A percentile compares a stretch with the other conserved stretches of the same genome.
Evolutionary conservation across 2,113 vertebrate genomes (phyloP).

Genomic region (Tinamus guttatus): DNA sequence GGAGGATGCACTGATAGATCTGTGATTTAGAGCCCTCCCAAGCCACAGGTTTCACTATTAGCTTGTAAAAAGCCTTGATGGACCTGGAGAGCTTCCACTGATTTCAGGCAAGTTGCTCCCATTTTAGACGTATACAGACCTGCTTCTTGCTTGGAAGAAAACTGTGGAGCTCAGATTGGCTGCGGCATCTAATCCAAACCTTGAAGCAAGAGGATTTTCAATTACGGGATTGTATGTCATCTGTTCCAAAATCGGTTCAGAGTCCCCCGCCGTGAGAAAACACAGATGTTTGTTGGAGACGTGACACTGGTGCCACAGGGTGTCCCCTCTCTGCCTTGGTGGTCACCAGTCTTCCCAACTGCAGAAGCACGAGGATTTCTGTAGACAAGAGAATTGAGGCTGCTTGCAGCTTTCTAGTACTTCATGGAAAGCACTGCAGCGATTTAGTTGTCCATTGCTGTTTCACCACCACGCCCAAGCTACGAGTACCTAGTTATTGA

Average conservation of each 20-base stretch:
- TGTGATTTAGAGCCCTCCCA: neutral
- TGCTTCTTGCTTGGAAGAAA: neutral
- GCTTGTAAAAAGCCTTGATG: neutral
- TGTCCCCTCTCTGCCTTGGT: neutral
- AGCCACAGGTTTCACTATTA: neutral
- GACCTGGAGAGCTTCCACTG: neutral
- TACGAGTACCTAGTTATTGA: conserved; percentile 20
- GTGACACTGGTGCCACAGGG: neutral
- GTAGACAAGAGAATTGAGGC: neutral
- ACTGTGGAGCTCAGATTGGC: neutral
- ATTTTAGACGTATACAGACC: neutral
- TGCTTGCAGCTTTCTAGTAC: neutral
- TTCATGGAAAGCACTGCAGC: neutral
- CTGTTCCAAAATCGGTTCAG: neutral
- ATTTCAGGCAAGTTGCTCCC: neutral
- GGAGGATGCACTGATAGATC: neutral
- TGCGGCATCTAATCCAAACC: neutral
- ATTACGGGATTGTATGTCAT: accelerated
- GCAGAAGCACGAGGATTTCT: neutral
- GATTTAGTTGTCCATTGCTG: neutral
- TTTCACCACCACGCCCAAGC: neutral
- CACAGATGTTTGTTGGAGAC: accelerated
- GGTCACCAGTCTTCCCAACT: neutral
- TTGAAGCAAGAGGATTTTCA: neutral
- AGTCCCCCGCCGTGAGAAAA: neutral